Conservation (phyloP, 2,797 vertebrate genomes). For the Babyrousa celebensis region DNA sequence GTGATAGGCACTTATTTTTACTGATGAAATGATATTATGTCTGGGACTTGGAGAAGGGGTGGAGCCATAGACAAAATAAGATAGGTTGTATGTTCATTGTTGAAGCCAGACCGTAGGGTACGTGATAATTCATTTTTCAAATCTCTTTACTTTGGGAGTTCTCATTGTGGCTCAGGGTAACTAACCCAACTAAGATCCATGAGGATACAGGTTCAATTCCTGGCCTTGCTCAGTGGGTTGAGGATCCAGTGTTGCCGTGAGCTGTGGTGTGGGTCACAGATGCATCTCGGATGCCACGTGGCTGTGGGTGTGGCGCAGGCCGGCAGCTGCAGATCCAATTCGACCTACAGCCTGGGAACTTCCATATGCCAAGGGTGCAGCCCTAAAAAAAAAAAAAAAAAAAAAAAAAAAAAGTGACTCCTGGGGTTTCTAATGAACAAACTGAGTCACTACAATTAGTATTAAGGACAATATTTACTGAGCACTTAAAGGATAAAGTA, state of each 20-base stretch:
- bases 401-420: constrained; percentile 44
- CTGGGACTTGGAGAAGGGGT: constrained; percentile 4
- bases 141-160: constrained; percentile 32
- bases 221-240: no score
- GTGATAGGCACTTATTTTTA: constrained; percentile 43
- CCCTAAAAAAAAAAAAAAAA: not conserved
- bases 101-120: constrained; percentile 15
- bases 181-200: no score
- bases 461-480: not conserved
- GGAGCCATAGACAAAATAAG: constrained; percentile 9
- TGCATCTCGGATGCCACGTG: no score
- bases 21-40: constrained; percentile 37
- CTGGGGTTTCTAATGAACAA: constrained; percentile 14
- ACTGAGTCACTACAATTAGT: constrained; percentile 19
- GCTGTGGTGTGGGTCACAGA: no score
- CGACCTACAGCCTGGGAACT: no score
- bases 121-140: constrained; percentile 29
- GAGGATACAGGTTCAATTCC: no score
- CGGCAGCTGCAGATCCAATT: no score
- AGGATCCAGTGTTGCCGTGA: no score
- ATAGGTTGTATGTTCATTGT: not conserved
- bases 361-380: no score
- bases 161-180: no score
- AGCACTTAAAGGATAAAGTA: not conserved
- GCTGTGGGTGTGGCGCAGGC: no score